Evolutionary conservation across 92 coral and sea anemone genomes (phyloP), one percentile per base, ranked within the genome.

Genomic region (Zoanthus sociatus): DNA sequence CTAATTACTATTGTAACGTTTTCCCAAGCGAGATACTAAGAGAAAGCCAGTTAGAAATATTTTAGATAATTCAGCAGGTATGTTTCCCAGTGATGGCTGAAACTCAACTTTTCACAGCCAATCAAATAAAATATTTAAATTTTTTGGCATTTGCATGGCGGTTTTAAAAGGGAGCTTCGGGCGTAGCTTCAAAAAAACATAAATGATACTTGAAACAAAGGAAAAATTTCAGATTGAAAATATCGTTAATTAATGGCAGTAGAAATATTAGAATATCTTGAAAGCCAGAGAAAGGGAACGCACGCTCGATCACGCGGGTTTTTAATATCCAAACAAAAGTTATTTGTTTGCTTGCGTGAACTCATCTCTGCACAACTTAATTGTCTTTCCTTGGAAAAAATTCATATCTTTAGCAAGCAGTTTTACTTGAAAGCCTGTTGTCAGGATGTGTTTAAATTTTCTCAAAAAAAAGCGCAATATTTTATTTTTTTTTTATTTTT

Each of bases 91-190:
- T 26, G 26, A 26, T 26, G 26, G 26, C 26, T 26, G 26, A 78
- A 71, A 58, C 5, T 78, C 37, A 20, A 42, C 75, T 81, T 81
- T 81, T 79, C 30, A n/a, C 6, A 64, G 84, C 64, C 73, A 4
- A 81, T 47, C 74, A 30, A 66, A 81, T 81, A 47, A 66, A 81
- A 81, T 81, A 81, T 81, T 66, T 66, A 46, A 20, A 20, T 7
- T 37, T 42, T 37, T 42, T 81, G 47, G 61, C 17, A 33, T 42
- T 61, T 45, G 69, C 46, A 33, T 18, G 32, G 63, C 7, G 9
- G 48, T 7, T 26, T 63, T 21, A 48, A 7, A 7, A 7, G 55
- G 42, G 54, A 55, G 16, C 61, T 66, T 47, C 45, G 85, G 85
- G 85, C 85, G 85, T 50, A 16, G 61, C 21, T 77, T 53, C 46